phyloP scores from a whole-genome alignment of 2,797 vertebrate species.

The Micropoecilia bifurca region DNA sequence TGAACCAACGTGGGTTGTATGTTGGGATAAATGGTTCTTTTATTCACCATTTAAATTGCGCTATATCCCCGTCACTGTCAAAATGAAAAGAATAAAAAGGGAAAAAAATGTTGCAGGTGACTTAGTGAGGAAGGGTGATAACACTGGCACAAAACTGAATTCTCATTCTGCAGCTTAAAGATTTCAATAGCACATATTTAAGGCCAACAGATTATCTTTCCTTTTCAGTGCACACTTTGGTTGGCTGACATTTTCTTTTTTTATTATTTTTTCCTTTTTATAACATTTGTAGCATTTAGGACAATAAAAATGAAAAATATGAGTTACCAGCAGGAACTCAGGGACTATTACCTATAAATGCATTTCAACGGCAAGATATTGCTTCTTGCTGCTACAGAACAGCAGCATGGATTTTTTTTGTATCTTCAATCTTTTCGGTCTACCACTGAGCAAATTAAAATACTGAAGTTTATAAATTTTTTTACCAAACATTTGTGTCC shows the following conservation, averaged over 20 bases:
- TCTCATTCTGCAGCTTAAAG: neutral
- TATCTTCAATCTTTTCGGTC: neutral
- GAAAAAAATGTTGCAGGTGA: conserved; percentile 25
- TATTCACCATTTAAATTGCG: conserved; percentile 49
- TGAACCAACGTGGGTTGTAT: conserved; percentile 44
- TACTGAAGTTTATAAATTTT: conserved; percentile 2
- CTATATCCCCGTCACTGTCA: conserved; percentile 41
- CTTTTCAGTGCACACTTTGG: conserved; percentile 3
- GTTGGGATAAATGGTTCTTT: conserved; percentile 59
- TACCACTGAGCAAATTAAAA: conserved; percentile 4
- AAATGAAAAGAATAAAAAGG: conserved; percentile 31
- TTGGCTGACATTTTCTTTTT: neutral
- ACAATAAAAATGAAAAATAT: conserved; percentile 1
- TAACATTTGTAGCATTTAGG: neutral
- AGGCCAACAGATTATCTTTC: neutral
- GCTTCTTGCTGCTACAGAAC: neutral
- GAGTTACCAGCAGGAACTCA: neutral
- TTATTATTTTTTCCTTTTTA: neutral
- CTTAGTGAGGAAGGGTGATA: conserved; percentile 5
- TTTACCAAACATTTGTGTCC: neutral
- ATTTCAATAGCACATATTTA: conserved; percentile 11
- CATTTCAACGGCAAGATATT: neutral
- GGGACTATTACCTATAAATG: conserved; percentile 23
- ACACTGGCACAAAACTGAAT: neutral
- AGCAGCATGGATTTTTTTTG: neutral